phyloP scores from a whole-genome alignment of 2,888 invertebrate genomes.

The Plutella xylostella region DNA sequence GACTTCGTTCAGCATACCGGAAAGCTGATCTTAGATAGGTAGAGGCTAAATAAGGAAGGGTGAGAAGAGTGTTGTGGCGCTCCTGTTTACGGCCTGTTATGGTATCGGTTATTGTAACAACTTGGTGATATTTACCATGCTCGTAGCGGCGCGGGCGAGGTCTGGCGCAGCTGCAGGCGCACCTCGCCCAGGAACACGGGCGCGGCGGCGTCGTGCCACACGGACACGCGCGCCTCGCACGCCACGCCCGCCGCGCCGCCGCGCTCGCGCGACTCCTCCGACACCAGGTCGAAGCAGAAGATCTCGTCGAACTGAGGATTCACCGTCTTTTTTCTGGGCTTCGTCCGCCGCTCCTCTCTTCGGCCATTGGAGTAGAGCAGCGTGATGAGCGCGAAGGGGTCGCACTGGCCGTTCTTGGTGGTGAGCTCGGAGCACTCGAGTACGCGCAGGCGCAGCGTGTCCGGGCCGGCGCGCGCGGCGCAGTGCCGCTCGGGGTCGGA shows the following conservation, averaged over 20 bases:
- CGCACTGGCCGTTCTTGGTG: conserved; percentile 90
- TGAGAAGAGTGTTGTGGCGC: no score
- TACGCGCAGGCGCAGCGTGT: conserved; percentile 73
- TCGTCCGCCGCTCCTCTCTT: conserved; percentile 83
- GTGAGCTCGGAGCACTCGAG: conserved; percentile 90
- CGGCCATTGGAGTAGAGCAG: conserved; percentile 85
- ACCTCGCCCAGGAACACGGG: conserved; percentile 92
- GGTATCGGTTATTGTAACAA: no score
- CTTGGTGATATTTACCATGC: conserved; percentile 83
- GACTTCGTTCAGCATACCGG: no score
- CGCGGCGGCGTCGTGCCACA: conserved; percentile 89
- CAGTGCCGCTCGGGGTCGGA: conserved; percentile 63
- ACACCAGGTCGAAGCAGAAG: conserved; percentile 79
- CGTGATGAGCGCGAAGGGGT: conserved; percentile 88
- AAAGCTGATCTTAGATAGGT: no score
- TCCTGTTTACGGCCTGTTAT: no score
- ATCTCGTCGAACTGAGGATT: conserved; percentile 91
- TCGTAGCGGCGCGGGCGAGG: conserved; percentile 51
- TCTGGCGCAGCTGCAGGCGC: conserved; percentile 80
- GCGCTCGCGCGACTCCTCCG: conserved; percentile 67
- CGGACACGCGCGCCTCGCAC: conserved; percentile 82
- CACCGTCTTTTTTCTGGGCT: conserved; percentile 90
- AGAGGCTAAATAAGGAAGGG: no score
- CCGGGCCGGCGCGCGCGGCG: conserved; percentile 54
- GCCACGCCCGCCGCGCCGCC: conserved; percentile 74